phyloP scores from a whole-genome alignment of 2,797 vertebrate species.

The Cottoperca gobio region DNA sequence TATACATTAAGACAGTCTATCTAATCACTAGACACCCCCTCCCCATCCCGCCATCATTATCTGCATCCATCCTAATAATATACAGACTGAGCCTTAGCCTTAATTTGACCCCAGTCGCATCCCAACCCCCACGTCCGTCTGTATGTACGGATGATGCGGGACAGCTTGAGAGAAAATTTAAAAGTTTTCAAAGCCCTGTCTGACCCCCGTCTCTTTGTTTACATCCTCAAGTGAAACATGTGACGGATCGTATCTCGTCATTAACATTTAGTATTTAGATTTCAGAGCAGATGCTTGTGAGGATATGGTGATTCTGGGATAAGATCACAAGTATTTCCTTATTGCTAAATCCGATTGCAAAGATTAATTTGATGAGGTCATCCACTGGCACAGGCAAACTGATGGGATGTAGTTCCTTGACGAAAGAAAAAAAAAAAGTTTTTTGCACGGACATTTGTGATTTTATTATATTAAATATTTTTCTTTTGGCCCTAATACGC shows the following conservation, averaged over 20 bases:
- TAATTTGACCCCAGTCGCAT: constrained; percentile 57
- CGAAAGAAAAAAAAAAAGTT: too few relatives aligned
- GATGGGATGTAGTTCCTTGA: too few relatives aligned
- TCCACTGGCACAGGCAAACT: too few relatives aligned
- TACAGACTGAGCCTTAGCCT: constrained; percentile 59
- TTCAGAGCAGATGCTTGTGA: too few relatives aligned
- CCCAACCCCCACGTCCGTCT: constrained; percentile 36
- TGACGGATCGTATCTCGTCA: constrained; percentile 23
- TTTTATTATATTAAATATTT: too few relatives aligned
- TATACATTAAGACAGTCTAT: neutral
- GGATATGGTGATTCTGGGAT: too few relatives aligned
- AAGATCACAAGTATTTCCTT: too few relatives aligned
- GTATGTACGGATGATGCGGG: constrained; percentile 52
- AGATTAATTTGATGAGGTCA: too few relatives aligned
- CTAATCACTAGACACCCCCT: neutral
- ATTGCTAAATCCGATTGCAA: too few relatives aligned
- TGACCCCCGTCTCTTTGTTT: constrained; percentile 39
- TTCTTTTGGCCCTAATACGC: too few relatives aligned
- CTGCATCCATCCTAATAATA: constrained; percentile 43
- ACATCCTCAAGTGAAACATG: constrained; percentile 28
- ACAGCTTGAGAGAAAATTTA: constrained; percentile 63
- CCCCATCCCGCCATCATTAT: constrained; percentile 27
- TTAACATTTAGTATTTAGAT: too few relatives aligned
- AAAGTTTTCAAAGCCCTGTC: constrained; percentile 3
- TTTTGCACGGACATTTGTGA: too few relatives aligned